Base-by-base conservation (phyloP, 2,797 vertebrate genomes). In the Pipistrellus kuhlii region DNA sequence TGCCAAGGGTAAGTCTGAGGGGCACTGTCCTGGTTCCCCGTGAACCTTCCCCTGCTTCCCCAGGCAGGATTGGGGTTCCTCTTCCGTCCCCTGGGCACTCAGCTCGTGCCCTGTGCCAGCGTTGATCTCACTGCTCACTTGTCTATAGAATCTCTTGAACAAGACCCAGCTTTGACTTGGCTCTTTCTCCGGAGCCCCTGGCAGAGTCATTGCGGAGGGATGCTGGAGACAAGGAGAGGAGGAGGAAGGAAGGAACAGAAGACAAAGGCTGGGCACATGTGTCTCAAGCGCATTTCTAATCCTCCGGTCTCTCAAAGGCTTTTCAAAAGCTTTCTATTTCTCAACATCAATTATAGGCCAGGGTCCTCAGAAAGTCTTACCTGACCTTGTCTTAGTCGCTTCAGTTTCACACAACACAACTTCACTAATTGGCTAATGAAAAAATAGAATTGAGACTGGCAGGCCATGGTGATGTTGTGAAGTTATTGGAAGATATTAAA, bases 101-200 rank as follows among this genome's bases (percentile, higher is more conserved):
- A 3, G 48, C 86, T 82, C 11, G 0, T 3, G 44, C 85, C 41
- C 5, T 6, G 64, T 73, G 91, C 94, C 95, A 89, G 87, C 51
- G 1, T 90, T 94, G 84, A 95, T 90, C 91, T 96, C 88, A 80
- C 76, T 83, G 78, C 53, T 62, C 44, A 1, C 90, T 91, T 94
- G 95, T 93, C 95, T 95, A 30, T 92, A 92, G 91, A 94, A 77
- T 75, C 83, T 93, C 87, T 92, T 94, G 94, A 96, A 92, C 35
- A 25, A 92, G 76, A 86, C 80, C 81, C 85, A 93, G 41, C 59
- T 94, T 87, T 88, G 48, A 32, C 87, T 90, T 83, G 14, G 90
- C 57, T 81, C 92, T 94, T 72, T 86, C 88, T 93, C 83, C 73
- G 1, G 27, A 83, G 81, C 59, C 83, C 71, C 91, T 80, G 80